Percentiles rank a stretch among this genome's conserved stretches.
phyloP scores from a whole-genome alignment of 2,113 vertebrate genomes.

The Manacus vitellinus region DNA sequence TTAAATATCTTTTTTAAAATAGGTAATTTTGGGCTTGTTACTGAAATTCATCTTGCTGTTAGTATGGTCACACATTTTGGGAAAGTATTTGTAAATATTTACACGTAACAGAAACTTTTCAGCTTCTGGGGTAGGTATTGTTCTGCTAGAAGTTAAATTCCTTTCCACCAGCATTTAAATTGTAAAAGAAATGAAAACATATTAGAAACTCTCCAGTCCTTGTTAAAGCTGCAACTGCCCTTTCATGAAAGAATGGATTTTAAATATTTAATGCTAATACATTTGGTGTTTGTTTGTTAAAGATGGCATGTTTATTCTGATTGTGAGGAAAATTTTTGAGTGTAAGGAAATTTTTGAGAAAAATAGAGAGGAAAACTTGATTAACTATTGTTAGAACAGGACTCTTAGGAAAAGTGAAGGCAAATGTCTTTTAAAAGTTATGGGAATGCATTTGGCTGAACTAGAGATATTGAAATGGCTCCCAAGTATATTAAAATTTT shows the following conservation, averaged over 20 bases:
- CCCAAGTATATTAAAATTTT: background rate
- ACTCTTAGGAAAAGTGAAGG: background rate
- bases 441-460: background rate
- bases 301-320: background rate
- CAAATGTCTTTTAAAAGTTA: background rate
- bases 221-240: background rate
- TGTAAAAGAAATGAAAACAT: background rate
- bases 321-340: background rate
- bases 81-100: background rate
- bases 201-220: background rate
- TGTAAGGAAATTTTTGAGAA: background rate
- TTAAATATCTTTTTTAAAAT: conserved; percentile 8
- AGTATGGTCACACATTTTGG: background rate
- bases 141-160: background rate
- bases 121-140: background rate
- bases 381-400: background rate
- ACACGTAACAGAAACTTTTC: background rate
- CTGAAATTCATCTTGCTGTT: conserved; percentile 7
- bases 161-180: background rate
- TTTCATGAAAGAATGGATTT: background rate
- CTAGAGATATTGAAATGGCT: background rate
- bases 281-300: background rate
- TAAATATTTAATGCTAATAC: background rate
- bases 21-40: background rate
- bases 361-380: background rate